Base-by-base conservation (phyloP, 2,113 vertebrate genomes). In the Prionailurus bengalensis region DNA sequence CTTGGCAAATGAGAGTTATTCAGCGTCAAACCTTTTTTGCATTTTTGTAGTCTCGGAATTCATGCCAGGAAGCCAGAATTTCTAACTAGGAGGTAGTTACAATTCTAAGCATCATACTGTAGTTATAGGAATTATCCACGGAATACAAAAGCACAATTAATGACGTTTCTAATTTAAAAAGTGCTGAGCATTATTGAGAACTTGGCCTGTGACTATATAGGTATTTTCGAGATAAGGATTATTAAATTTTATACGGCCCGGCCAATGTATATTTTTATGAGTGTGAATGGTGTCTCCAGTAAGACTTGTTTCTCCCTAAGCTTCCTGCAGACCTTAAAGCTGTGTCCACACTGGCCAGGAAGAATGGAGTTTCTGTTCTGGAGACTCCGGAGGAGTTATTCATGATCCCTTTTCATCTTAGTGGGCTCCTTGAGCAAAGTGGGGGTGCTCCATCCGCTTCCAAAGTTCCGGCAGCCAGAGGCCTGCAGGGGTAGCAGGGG, bases 51-150 rank as follows among this genome's bases (percentile, higher is more conserved):
- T 45, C 3, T 65, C 76, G 82, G 36, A 87, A 91, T 88, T 53
- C 33, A 29, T 90, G 29, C 70, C 65, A 81, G 82, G 29, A 95
- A 91, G 36, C n/a, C 53, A 95, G 36, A 92, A 61, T 97, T 84
- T 89, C 63, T 84, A 71, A 66, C 48, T 94, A 76, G 63, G 48
- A 74, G 84, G n/a, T 39, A 58, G 51, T 80, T 81, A 31, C 3
- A 31, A 23, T 91, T 96, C 89, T 76, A 13, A 48, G 76, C 51
- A 45, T 36, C 85, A 66, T 87, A 31, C 63, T 68, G 2, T 29
- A 45, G 33, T 87, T 81, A 17, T 25, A 88, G 42, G 58, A 93
- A 82, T 89, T 74, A 45, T 61, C 78, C 85, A 45, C 17, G 79
- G 42, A 84, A 81, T 78, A 36, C 4, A 86, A 83, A 88, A 93